Conservation (phyloP, 2,797 vertebrate species). For the Okamejei kenojei region DNA sequence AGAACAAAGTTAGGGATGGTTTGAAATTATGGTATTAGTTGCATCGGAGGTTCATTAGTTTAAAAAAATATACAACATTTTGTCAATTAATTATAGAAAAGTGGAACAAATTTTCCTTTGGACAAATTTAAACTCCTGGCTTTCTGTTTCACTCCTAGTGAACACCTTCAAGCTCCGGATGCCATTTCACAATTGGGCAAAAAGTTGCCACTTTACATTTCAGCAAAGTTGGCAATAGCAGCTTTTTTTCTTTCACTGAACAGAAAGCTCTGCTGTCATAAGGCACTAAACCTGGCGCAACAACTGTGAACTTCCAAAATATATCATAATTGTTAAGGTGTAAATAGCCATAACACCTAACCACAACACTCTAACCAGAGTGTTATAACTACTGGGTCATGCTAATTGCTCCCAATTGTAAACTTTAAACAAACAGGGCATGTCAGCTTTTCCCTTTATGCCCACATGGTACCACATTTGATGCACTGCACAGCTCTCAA, state of each 20-base stretch:
- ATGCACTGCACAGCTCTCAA: not conserved
- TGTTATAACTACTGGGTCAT: not conserved
- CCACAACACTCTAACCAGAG: not conserved
- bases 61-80: not conserved
- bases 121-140: not conserved
- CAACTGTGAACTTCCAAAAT: not conserved
- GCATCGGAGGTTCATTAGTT: not conserved
- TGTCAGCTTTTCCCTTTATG: not conserved
- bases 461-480: not conserved
- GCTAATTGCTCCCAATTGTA: not conserved
- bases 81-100: not conserved
- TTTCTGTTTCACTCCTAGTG: not conserved
- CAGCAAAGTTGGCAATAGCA: not conserved
- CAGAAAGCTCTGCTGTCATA: conserved; percentile 12
- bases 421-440: not conserved
- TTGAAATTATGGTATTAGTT: not conserved
- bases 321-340: conserved; percentile 3
- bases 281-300: not conserved
- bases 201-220: not conserved
- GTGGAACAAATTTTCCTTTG: not conserved
- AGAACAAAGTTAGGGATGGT: not conserved
- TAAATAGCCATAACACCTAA: not conserved
- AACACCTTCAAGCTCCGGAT: not conserved
- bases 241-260: not conserved
- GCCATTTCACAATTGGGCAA: not conserved